Base-by-base conservation (phyloP, 2,888 invertebrate genomes). In the Drosophila meridionalis region DNA sequence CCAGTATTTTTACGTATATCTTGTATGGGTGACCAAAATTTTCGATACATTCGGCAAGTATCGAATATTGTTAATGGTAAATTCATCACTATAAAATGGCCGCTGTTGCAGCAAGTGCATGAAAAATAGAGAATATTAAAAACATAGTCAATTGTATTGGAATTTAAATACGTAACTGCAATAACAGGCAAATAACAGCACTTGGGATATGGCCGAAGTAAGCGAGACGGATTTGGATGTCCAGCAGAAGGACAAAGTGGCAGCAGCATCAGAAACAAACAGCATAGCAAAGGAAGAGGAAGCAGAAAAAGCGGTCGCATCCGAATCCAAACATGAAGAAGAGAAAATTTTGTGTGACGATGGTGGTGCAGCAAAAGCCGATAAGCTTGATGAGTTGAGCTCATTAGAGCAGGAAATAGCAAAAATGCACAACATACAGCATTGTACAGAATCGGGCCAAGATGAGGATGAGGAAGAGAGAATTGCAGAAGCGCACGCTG, bases 331-430 rank as follows among this genome's bases (percentile, higher is more conserved):
- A 71, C 59, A 71, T 73, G 78, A 69, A 26, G 65, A 66, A 57
- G 38, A 60, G 11, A 63, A 71, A 40, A 60, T 30, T n/a, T 30
- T 28, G 5, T 58, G n/a, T 9, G 60, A 28, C 20, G 60, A 69
- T 28, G 38, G 50, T 56, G 62, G 58, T 2, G 6, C 38, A 2
- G 6, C 38, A 26, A 74, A 55, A 60, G 14, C 30, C 1, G 86
- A 85, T 30, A 84, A 82, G 28, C 40, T 91, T 7, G 92, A 92
- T 69, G 92, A 92, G 67, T 64, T 92, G 45, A 90, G 83, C 36
- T 91, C 90, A 48, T 76, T 92, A 65, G 92, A 92, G 59, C 89
- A 90, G n/a, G 92, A 92, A 75, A 92, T 92, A 30, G 92, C 92
- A 1, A 91, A 91, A 81, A 87, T 92, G 86, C 92, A 92, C 72